phyloP scores from a whole-genome alignment of 2,888 invertebrate species.

The Fabriciana adippe region DNA sequence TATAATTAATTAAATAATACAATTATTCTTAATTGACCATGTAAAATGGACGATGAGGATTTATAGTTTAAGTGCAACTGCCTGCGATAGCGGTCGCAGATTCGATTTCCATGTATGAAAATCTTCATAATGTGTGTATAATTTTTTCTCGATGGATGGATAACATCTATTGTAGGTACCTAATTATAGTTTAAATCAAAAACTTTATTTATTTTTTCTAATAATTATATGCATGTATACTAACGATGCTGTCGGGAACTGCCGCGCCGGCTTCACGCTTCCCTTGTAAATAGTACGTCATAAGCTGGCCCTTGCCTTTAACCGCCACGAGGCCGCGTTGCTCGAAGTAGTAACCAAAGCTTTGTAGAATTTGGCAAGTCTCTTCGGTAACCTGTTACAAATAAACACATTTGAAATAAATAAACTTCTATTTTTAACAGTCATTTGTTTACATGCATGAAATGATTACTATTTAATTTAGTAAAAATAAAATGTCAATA shows the following conservation, averaged over 20 bases:
- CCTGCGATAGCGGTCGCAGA: too few species aligned
- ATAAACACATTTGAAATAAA: background rate
- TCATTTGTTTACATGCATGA: background rate
- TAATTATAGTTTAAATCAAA: background rate
- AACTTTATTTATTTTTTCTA: background rate
- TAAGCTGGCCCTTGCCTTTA: slow-evolving; percentile 97
- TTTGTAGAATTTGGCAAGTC: slow-evolving; percentile 93
- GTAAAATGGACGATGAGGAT: background rate
- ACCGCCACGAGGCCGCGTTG: slow-evolving; percentile 97
- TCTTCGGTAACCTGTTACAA: slow-evolving; percentile 93
- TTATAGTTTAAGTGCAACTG: too few species aligned
- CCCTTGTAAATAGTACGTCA: slow-evolving; percentile 95
- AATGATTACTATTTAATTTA: too few species aligned
- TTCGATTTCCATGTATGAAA: too few species aligned
- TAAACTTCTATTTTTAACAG: background rate
- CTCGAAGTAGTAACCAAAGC: slow-evolving; percentile 95
- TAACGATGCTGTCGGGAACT: slow-evolving; percentile 20
- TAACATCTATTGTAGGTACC: too few species aligned
- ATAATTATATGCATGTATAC: slow-evolving; percentile 6
- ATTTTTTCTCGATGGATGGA: too few species aligned
- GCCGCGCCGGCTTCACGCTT: slow-evolving; percentile 59
- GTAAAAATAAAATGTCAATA: too few species aligned
- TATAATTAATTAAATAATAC: background rate
- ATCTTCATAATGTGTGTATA: too few species aligned
- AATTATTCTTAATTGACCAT: slow-evolving; percentile 1